Evolutionary conservation across 2,888 invertebrate species (phyloP).

Genomic region (Microplitis manilae): DNA sequence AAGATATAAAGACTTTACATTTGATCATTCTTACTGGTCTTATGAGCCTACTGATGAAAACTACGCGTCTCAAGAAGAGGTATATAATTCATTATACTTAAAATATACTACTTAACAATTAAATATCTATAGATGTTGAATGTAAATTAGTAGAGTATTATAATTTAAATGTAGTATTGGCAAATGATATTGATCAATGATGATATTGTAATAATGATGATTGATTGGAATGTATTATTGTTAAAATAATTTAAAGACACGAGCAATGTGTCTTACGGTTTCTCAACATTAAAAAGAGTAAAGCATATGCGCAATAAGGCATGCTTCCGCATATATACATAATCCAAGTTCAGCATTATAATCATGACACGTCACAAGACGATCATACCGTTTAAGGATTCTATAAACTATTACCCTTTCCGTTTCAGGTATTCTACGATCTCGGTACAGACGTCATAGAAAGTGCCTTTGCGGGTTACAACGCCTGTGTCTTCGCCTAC

Average conservation of each 20-base stretch:
- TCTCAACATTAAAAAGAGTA: conserved; percentile 14
- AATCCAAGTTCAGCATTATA: conserved; percentile 33
- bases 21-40: conserved; percentile 93
- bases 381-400: conserved; percentile 33
- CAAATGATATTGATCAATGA: conserved; percentile 11
- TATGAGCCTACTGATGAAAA: conserved; percentile 79
- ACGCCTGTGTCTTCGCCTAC: conserved; percentile 93
- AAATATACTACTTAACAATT: too few species aligned
- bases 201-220: background rate
- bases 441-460: conserved; percentile 85
- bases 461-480: conserved; percentile 88
- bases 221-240: conserved; percentile 27
- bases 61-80: conserved; percentile 86
- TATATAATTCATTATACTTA: conserved; percentile 11
- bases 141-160: too few species aligned
- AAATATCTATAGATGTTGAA: too few species aligned
- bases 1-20: conserved; percentile 88
- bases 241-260: conserved; percentile 17
- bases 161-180: conserved; percentile 36
- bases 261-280: conserved; percentile 10
- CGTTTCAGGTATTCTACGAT: conserved; percentile 78
- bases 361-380: conserved; percentile 32
- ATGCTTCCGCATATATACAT: conserved; percentile 19
- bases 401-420: conserved; percentile 5
- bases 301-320: conserved; percentile 25